Percentiles rank a stretch among this genome's conserved stretches.
Conservation (phyloP, 2,113 vertebrate species). For the Meles meles region DNA sequence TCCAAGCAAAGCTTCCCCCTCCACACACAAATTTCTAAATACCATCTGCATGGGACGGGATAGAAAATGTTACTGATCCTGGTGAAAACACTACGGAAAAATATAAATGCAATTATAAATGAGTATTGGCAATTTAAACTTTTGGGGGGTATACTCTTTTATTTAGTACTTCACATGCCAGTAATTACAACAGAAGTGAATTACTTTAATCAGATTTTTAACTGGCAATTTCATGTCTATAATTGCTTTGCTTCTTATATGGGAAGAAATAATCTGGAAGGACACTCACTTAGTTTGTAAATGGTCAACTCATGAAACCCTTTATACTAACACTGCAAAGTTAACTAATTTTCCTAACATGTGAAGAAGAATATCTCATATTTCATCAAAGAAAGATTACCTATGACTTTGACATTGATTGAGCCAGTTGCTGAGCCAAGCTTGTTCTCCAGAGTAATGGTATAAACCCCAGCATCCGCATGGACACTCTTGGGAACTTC, state of each 20-base stretch:
- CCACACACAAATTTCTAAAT: neutral
- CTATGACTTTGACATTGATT: conserved; percentile 96
- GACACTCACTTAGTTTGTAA: neutral
- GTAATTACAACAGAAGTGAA: neutral
- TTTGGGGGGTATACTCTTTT: neutral
- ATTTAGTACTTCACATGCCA: neutral
- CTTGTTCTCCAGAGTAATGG: conserved; percentile 92
- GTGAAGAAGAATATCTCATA: neutral
- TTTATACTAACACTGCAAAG: neutral
- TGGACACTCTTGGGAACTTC: conserved; percentile 90
- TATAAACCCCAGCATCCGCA: conserved; percentile 91
- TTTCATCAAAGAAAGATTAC: conserved; percentile 79
- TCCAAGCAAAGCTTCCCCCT: neutral
- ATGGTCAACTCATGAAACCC: neutral
- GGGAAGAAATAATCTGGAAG: neutral
- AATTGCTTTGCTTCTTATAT: conserved; percentile 35
- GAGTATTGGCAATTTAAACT: neutral
- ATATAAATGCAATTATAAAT: conserved; percentile 13
- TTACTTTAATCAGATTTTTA: neutral
- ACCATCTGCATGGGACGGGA: neutral
- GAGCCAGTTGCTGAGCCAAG: conserved; percentile 91
- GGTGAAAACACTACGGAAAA: neutral
- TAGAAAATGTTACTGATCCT: conserved; percentile 14
- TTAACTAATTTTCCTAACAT: neutral
- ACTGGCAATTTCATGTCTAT: neutral